These are phyloP conservation scores for Spodoptera picta DNA, from an alignment of 2,888 invertebrate genomes.

Conservation along the genomic window DNA sequence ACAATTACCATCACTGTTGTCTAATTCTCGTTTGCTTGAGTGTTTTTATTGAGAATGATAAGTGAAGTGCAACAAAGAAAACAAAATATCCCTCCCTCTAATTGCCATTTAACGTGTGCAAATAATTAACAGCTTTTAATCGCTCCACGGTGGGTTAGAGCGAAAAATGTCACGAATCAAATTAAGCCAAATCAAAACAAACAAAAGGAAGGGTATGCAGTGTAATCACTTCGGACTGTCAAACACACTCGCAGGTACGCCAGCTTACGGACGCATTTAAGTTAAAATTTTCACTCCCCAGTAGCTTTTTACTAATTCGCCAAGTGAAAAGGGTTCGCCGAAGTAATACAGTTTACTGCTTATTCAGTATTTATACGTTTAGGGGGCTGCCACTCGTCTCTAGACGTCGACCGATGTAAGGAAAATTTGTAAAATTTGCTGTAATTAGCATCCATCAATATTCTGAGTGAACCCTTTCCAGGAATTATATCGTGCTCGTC, in stretches of 20 bases:
- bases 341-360: slow-evolving; percentile 89
- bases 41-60: slow-evolving; percentile 71
- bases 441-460: slow-evolving; percentile 68
- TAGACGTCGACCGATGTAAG: slow-evolving; percentile 78
- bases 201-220: slow-evolving; percentile 83
- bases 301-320: slow-evolving; percentile 89
- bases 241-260: slow-evolving; percentile 85
- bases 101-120: slow-evolving; percentile 49
- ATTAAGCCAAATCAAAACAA: slow-evolving; percentile 86
- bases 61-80: slow-evolving; percentile 40
- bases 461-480: slow-evolving; percentile 38
- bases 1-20: slow-evolving; percentile 68
- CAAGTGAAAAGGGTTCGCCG: slow-evolving; percentile 89
- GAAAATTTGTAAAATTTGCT: slow-evolving; percentile 81
- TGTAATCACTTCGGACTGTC: slow-evolving; percentile 87
- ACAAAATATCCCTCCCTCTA: slow-evolving; percentile 34
- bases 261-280: slow-evolving; percentile 85
- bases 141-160: slow-evolving; percentile 51
- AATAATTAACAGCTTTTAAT: slow-evolving; percentile 62
- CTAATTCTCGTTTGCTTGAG: slow-evolving; percentile 72
- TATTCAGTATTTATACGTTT: slow-evolving; percentile 88
- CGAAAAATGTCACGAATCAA: slow-evolving; percentile 85
- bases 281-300: slow-evolving; percentile 88
- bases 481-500: slow-evolving; percentile 29
- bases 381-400: slow-evolving; percentile 82